A percentile compares a stretch with the other conserved stretches of the same genome.
phyloP scores from a whole-genome alignment of 2,797 vertebrate genomes.

The Lagodon rhomboides region DNA sequence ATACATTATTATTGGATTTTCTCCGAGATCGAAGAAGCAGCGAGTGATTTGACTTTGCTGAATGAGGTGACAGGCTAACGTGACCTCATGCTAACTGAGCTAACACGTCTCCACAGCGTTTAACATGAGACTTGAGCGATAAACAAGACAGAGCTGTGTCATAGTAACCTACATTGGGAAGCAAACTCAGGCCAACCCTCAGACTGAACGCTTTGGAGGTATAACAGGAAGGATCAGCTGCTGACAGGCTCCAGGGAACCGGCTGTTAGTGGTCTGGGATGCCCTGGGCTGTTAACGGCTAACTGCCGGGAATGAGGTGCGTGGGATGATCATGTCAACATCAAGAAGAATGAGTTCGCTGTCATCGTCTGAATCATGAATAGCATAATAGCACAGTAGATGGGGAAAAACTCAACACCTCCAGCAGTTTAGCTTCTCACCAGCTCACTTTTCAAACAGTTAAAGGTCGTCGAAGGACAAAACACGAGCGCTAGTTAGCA shows the following conservation, averaged over 20 bases:
- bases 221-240: not conserved
- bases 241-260: not conserved
- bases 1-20: too few species aligned
- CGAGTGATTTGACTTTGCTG: too few species aligned
- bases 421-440: not conserved
- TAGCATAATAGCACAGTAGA: too few species aligned
- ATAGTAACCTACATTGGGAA: not conserved
- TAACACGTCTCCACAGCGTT: too few species aligned
- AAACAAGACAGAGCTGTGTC: not conserved
- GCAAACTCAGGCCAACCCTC: not conserved
- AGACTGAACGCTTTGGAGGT: not conserved
- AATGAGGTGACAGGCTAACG: too few species aligned
- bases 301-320: not conserved
- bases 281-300: not conserved
- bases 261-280: not conserved
- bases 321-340: not conserved
- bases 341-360: not conserved
- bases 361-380: not conserved
- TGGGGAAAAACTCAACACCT: not conserved
- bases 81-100: too few species aligned
- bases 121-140: not conserved
- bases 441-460: not conserved
- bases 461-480: conserved; percentile 19
- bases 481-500: not conserved
- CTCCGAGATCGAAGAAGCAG: too few species aligned